A percentile compares a stretch with the other conserved stretches of the same genome.
Conservation (phyloP, 2,113 vertebrate genomes). For the Lucifuga dentata region DNA sequence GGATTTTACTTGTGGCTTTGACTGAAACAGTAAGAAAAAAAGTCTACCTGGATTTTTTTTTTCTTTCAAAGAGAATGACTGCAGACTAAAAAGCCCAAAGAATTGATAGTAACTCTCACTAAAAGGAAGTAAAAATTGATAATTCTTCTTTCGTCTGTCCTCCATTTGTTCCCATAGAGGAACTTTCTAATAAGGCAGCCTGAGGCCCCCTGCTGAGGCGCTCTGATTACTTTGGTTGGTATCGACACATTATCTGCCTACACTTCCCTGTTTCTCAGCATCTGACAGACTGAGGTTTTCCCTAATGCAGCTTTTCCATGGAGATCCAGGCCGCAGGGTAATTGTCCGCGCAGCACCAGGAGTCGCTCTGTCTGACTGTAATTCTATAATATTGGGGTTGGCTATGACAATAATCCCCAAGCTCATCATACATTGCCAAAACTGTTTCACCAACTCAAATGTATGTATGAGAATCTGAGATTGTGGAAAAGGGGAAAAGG, state of each 20-base stretch:
- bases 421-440: slow-evolving; percentile 52
- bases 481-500: slow-evolving; percentile 30
- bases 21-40: no score
- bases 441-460: slow-evolving; percentile 55
- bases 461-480: slow-evolving; percentile 47
- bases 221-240: slow-evolving; percentile 43
- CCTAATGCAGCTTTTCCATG: slow-evolving; percentile 68
- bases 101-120: no score
- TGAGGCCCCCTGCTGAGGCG: slow-evolving; percentile 42
- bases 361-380: slow-evolving; percentile 80
- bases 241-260: slow-evolving; percentile 67
- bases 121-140: no score
- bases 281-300: slow-evolving; percentile 62
- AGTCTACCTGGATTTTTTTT: no score
- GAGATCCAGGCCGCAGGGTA: slow-evolving; percentile 74
- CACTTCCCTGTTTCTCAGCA: slow-evolving; percentile 50
- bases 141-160: slow-evolving; percentile 10
- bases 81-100: no score
- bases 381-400: slow-evolving; percentile 81
- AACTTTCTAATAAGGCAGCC: slow-evolving; percentile 52
- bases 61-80: no score
- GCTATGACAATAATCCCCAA: slow-evolving; percentile 71
- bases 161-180: slow-evolving; percentile 48
- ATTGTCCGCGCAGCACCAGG: slow-evolving; percentile 72
- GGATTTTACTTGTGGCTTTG: no score